Percentiles rank a stretch among this genome's conserved stretches.
phyloP scores from a whole-genome alignment of 1,140 invertebrate genomes.

The Metaphire vulgaris region DNA sequence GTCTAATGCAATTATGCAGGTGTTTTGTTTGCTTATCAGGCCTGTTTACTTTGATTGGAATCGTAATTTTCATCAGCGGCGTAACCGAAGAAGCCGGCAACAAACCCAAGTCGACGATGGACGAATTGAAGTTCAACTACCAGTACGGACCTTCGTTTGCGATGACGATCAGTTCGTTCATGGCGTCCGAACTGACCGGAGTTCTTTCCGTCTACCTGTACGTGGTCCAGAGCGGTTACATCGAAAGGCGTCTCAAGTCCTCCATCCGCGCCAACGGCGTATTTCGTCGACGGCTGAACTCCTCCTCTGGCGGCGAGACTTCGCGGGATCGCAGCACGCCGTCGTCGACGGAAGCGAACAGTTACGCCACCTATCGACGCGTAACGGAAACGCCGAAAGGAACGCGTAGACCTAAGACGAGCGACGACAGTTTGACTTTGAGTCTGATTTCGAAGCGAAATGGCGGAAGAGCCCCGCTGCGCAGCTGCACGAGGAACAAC shows the following conservation, averaged over 20 bases:
- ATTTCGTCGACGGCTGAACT: neutral
- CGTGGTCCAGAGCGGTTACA: slow-evolving; percentile 47
- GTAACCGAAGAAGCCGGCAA: slow-evolving; percentile 51
- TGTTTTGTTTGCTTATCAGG: no score
- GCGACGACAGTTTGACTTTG: no score
- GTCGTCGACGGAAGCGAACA: no score
- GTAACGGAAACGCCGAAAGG: no score
- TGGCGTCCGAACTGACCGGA: slow-evolving; percentile 47
- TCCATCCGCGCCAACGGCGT: slow-evolving; percentile 30
- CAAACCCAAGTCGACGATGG: slow-evolving; percentile 37
- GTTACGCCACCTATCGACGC: no score
- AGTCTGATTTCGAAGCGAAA: no score
- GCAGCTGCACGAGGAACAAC: no score
- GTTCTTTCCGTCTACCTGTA: slow-evolving; percentile 51
- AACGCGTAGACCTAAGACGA: neutral
- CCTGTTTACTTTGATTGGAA: slow-evolving; percentile 46
- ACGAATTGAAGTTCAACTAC: slow-evolving; percentile 45
- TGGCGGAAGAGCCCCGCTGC: no score
- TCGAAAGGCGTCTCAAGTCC: slow-evolving; percentile 42
- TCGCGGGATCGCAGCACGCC: neutral
- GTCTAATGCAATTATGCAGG: no score
- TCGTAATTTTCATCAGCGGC: slow-evolving; percentile 50
- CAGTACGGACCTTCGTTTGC: slow-evolving; percentile 49
- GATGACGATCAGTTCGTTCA: slow-evolving; percentile 49
- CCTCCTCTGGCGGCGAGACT: neutral